Base-by-base conservation (phyloP, 2,888 invertebrate genomes). In the Drosophila heteroneura region DNA sequence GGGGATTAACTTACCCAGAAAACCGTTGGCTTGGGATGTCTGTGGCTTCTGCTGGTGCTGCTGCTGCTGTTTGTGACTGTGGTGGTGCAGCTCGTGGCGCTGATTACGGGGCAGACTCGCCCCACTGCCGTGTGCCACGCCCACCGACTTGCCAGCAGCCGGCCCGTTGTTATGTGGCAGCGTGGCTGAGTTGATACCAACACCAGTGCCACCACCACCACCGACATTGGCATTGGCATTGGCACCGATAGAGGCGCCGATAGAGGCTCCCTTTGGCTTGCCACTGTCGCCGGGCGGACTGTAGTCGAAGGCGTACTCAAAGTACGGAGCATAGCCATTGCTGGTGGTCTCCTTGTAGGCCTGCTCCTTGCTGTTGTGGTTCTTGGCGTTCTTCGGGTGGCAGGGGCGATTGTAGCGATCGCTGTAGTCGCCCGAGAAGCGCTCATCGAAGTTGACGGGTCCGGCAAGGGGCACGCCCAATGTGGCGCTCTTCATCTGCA, bases 221-320 rank as follows among this genome's bases (percentile, higher is more conserved):
- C 5, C 54, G 35, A 26, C 35, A 26, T 47, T 47, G 47, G 16
- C 47, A 54, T 35, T 37, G 54, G 26, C 35, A 28, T 12, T 16
- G 12, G 22, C 76, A 30, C 61, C 67, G 28, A 53, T 70, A 5
- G 41, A 37, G 16, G 56, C 44, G 3, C 57, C 57, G 14, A 44
- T 22, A 22, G 44, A 14, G n/a, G 10, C n/a, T 32, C n/a, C 66
- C 65, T 88, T 91, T 10, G 79, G 19, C 28, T 89, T 91, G 64
- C 81, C 77, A 16, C 72, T 82, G 0, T 91, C 91, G 1, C 85
- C 85, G 37, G 97, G 97, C 10, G 97, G 97, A 91, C 97, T 97
- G 93, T 98, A 98, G 93, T 98, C 98, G 61, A 97, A 95, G 7
- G 96, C 96, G 92, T 97, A 98, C 93, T 98, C 98, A 56, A 97